Conservation (phyloP, 1,140 invertebrate species). For the Penaeus chinensis region DNA sequence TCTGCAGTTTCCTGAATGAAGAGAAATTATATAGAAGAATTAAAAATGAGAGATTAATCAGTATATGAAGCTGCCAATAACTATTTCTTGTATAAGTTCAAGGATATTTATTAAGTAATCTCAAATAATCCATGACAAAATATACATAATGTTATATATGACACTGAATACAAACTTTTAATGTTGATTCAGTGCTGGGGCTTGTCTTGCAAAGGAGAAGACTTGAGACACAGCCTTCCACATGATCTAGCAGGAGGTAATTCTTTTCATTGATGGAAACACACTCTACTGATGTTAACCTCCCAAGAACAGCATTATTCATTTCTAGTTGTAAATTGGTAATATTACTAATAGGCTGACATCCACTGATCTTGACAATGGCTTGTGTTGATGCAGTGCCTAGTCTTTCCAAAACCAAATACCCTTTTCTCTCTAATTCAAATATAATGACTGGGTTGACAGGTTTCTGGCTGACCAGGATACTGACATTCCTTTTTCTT, state of each 20-base stretch:
- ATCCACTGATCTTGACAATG: constrained; percentile 32
- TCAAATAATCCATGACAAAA: background rate
- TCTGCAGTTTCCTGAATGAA: constrained; percentile 35
- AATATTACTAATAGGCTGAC: constrained; percentile 20
- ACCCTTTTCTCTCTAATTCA: constrained; percentile 41
- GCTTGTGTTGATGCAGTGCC: constrained; percentile 36
- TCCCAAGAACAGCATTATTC: constrained; percentile 39
- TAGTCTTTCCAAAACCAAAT: constrained; percentile 44
- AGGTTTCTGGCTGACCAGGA: constrained; percentile 43
- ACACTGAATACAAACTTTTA: constrained; percentile 35
- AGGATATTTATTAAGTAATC: too few species aligned
- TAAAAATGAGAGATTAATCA: too few species aligned
- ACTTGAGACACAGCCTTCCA: constrained; percentile 31
- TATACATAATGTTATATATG: background rate
- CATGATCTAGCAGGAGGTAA: constrained; percentile 39
- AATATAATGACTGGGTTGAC: constrained; percentile 42
- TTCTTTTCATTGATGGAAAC: constrained; percentile 24
- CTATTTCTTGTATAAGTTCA: background rate
- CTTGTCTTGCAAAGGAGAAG: constrained; percentile 30
- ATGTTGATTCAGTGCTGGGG: constrained; percentile 21
- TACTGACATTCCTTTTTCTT: constrained; percentile 32
- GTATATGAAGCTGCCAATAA: too few species aligned
- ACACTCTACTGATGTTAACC: constrained; percentile 31
- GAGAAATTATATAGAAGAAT: background rate
- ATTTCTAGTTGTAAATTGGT: constrained; percentile 20